Evolutionary conservation across 2,888 invertebrate species (phyloP).

Genomic region (Patella ulyssiponensis): DNA sequence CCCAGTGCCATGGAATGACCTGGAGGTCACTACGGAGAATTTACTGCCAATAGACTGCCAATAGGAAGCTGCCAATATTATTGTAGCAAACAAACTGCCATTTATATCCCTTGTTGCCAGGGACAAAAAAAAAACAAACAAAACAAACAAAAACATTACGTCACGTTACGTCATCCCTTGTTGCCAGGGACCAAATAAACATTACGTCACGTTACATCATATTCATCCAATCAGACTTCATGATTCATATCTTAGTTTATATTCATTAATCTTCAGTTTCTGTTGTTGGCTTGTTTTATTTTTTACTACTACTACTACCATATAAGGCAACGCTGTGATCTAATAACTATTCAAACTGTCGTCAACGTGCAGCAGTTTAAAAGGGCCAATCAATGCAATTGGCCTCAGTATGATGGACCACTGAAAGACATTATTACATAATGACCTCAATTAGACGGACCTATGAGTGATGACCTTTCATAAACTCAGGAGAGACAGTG

Average conservation of each 20-base stretch:
- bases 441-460: neutral
- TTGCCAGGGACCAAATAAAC: neutral
- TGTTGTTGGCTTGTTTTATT: neutral
- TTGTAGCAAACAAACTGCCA: slow-evolving; percentile 9
- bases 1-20: neutral
- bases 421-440: neutral
- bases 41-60: slow-evolving; percentile 5
- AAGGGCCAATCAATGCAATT: slow-evolving; percentile 1
- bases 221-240: neutral
- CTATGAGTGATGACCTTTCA: neutral
- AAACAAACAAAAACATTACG: too few relatives aligned
- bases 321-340: slow-evolving; percentile 9
- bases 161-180: neutral
- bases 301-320: slow-evolving; percentile 1
- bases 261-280: neutral
- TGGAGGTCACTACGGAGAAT: neutral
- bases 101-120: neutral
- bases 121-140: neutral
- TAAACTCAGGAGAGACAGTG: slow-evolving; percentile 11
- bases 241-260: neutral
- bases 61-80: slow-evolving; percentile 8
- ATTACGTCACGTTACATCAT: neutral
- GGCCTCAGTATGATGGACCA: slow-evolving; percentile 10
- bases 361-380: neutral
- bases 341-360: neutral